phyloP scores from a whole-genome alignment of 2,113 vertebrate genomes.

The Odocoileus virginianus region DNA sequence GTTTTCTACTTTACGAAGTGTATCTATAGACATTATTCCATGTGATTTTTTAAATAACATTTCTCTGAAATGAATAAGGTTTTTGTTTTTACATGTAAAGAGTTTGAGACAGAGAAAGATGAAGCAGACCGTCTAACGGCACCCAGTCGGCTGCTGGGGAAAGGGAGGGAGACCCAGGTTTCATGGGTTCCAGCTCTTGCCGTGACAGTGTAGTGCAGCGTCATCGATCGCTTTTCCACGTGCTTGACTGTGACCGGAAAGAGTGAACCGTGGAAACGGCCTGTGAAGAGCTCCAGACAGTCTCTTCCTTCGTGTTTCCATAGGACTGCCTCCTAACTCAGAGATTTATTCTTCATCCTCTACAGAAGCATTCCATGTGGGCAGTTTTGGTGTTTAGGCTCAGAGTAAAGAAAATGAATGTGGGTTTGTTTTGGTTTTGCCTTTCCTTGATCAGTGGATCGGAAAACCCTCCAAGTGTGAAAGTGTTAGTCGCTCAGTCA shows the following conservation, averaged over 20 bases:
- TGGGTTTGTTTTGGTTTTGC: neutral
- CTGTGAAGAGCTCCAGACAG: rapidly evolving
- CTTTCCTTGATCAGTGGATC: neutral
- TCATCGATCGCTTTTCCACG: neutral
- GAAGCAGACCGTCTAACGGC: neutral
- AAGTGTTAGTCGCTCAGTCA: neutral
- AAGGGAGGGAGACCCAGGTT: neutral
- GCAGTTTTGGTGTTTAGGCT: neutral
- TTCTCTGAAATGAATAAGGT: neutral
- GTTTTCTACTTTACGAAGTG: neutral
- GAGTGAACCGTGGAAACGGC: neutral
- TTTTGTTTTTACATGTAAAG: neutral
- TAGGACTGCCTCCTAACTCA: neutral
- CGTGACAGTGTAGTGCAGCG: rapidly evolving
- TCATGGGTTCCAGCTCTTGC: neutral
- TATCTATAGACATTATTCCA: neutral
- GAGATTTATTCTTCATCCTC: neutral
- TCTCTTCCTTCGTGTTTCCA: neutral
- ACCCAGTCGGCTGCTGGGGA: neutral
- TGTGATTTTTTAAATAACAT: neutral
- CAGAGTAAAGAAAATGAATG: neutral
- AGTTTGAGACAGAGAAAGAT: neutral
- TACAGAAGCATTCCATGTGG: neutral
- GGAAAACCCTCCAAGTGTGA: neutral
- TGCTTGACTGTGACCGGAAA: neutral